Percentiles rank a stretch among this genome's conserved stretches.
Evolutionary conservation across 2,888 invertebrate genomes (phyloP).

Genomic region (Pollenia labialis): DNA sequence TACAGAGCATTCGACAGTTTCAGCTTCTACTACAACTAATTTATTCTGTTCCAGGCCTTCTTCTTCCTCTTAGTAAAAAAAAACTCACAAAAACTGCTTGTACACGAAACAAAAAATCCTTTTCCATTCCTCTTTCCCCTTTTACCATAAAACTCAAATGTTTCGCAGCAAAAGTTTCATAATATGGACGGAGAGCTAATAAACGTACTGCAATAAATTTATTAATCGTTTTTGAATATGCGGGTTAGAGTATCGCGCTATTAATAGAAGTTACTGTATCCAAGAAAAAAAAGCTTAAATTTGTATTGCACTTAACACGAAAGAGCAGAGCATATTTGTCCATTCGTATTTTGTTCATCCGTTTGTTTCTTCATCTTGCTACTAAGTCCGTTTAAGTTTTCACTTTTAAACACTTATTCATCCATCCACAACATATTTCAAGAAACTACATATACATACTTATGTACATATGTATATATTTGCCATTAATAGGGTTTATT

Average conservation of each 20-base stretch:
- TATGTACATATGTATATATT: not conserved
- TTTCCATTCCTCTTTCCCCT: no score
- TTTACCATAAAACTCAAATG: no score
- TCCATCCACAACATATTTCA: constrained; percentile 18
- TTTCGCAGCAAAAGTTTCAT: no score
- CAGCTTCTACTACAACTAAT: no score
- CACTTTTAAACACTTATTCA: not conserved
- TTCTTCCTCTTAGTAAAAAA: no score
- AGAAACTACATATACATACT: no score
- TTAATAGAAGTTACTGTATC: constrained; percentile 11
- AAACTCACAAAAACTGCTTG: no score
- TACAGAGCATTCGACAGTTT: no score
- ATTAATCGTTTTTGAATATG: not conserved
- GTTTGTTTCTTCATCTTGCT: constrained; percentile 28
- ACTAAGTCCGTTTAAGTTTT: not conserved
- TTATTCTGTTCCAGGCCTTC: no score
- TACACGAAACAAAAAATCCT: no score
- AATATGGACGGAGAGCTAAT: no score
- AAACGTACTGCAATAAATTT: no score
- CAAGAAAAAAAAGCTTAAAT: not conserved
- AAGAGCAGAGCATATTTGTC: not conserved
- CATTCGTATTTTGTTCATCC: not conserved
- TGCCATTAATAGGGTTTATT: constrained; percentile 22
- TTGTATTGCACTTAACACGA: constrained; percentile 10
- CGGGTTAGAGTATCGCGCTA: not conserved